Percentiles rank a stretch among this genome's conserved stretches.
phyloP scores from a whole-genome alignment of 2,113 vertebrate species.

The Puffinus mauretanicus region DNA sequence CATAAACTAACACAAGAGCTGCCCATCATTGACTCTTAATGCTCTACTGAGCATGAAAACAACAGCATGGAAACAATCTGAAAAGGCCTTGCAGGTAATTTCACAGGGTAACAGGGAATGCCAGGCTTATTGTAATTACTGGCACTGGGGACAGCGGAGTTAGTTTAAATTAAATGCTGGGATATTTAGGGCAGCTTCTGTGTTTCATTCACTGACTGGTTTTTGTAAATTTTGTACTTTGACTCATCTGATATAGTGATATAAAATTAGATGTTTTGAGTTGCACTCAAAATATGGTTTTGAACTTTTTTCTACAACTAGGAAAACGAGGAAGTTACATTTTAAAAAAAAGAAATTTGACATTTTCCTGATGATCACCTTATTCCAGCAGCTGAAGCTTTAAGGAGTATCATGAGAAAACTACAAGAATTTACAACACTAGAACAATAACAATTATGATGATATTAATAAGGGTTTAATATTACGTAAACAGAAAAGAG shows the following conservation, averaged over 20 bases:
- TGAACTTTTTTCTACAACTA: neutral
- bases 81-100: conserved; percentile 52
- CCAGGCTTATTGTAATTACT: conserved; percentile 24
- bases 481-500: neutral
- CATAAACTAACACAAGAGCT: conserved; percentile 18
- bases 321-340: neutral
- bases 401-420: neutral
- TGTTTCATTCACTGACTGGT: neutral
- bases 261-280: neutral
- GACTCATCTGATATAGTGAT: neutral
- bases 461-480: neutral
- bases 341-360: neutral
- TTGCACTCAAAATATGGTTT: neutral
- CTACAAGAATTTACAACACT: neutral
- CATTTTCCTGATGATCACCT: neutral
- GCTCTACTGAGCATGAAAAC: conserved; percentile 53
- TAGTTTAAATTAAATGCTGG: conserved; percentile 26
- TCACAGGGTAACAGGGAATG: conserved; percentile 43
- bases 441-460: neutral
- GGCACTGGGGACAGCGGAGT: neutral
- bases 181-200: neutral
- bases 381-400: neutral
- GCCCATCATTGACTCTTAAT: conserved; percentile 33
- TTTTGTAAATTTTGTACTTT: neutral
- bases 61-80: conserved; percentile 33